phyloP scores from a whole-genome alignment of 2,888 invertebrate species.

The Galeopsomyia nigrocyanea region DNA sequence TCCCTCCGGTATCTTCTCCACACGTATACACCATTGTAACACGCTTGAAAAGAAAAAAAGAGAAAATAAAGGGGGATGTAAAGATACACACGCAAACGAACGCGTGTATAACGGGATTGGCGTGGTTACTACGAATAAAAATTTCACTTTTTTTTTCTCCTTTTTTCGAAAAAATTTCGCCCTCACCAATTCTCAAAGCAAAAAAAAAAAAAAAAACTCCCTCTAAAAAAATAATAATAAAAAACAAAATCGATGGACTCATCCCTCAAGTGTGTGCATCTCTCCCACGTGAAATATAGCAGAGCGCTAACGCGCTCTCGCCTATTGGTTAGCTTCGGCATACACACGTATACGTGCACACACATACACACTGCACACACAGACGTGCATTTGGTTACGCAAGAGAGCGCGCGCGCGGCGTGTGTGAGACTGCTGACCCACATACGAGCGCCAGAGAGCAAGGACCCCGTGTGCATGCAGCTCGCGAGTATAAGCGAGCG shows the following conservation, averaged over 20 bases:
- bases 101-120: conserved; percentile 15
- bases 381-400: conserved; percentile 65
- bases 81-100: conserved; percentile 15
- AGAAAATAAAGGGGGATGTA: conserved; percentile 17
- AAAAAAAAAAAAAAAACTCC: neutral
- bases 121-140: neutral
- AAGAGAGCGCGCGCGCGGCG: conserved; percentile 61
- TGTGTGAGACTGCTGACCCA: conserved; percentile 70
- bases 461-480: conserved; percentile 64
- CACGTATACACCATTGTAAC: conserved; percentile 2
- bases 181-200: neutral
- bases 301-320: too few species aligned
- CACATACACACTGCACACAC: neutral
- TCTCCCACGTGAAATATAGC: neutral
- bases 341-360: neutral
- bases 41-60: conserved; percentile 27
- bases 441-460: conserved; percentile 67
- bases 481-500: conserved; percentile 19
- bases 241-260: neutral
- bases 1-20: conserved; percentile 7
- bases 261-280: neutral
- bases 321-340: neutral
- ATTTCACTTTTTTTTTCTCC: neutral
- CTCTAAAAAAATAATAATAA: too few species aligned
- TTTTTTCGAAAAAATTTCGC: neutral